phyloP scores from a whole-genome alignment of 2,888 invertebrate species.

The Hyppa rectilinea region DNA sequence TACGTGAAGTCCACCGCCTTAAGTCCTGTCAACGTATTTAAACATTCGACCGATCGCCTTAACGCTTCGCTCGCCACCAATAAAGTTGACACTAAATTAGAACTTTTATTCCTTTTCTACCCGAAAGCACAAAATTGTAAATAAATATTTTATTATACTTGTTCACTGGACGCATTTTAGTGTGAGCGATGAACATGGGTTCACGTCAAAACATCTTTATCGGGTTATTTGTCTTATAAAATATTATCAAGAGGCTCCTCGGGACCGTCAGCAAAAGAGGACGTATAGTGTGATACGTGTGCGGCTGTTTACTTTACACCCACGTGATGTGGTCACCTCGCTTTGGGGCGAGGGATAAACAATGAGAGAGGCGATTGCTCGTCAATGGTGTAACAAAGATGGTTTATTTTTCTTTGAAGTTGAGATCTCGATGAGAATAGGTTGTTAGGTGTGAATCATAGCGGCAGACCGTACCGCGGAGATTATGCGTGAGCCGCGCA shows the following conservation, averaged over 20 bases:
- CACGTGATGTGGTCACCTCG: constrained; percentile 88
- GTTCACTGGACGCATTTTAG: constrained; percentile 90
- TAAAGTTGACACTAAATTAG: constrained; percentile 89
- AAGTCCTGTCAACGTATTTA: constrained; percentile 87
- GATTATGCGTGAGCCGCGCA: constrained; percentile 84
- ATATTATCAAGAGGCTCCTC: constrained; percentile 90
- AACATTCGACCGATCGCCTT: constrained; percentile 84
- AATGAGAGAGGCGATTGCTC: constrained; percentile 89
- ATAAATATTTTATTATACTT: constrained; percentile 89
- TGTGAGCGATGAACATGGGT: constrained; percentile 91
- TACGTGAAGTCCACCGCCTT: constrained; percentile 84
- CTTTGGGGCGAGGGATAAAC: constrained; percentile 88
- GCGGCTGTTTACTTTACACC: constrained; percentile 89
- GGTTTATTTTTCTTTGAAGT: constrained; percentile 87
- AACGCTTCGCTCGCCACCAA: constrained; percentile 88
- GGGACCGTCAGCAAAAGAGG: constrained; percentile 90
- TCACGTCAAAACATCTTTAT: constrained; percentile 91
- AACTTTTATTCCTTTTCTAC: constrained; percentile 85
- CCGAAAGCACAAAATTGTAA: constrained; percentile 86
- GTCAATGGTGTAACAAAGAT: constrained; percentile 87
- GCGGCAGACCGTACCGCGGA: constrained; percentile 82
- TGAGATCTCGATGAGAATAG: constrained; percentile 83
- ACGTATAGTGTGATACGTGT: constrained; percentile 86
- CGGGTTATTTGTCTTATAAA: constrained; percentile 91
- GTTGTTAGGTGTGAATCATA: constrained; percentile 80